Base-by-base conservation (phyloP, 2,113 vertebrate species). In the Seriola dumerili region DNA sequence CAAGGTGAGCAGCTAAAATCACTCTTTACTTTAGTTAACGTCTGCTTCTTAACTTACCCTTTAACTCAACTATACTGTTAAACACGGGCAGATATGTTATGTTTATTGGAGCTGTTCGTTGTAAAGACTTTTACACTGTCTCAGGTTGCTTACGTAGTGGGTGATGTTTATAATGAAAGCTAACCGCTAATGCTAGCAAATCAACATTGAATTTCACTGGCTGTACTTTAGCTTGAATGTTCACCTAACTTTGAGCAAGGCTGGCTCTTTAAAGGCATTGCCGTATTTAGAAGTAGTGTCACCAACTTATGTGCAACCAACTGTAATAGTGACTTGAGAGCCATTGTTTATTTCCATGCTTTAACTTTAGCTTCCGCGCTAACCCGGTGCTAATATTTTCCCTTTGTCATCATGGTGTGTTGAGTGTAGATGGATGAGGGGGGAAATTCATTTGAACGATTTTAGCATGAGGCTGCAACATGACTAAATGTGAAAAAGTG, bases 151-250 rank as follows among this genome's bases (percentile, higher is more conserved):
- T 9, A 4, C 4, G 12, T 10, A 12, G 9, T 2, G n/a, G 0
- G 21, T 3, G 7, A 25, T 50, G 70, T 81, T 81, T 74, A 11
- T 5, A 0, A n/a, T 13, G 25, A 16, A 80, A 59, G 72, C 25
- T 82, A 67, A 48, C 55, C 6, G 77, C 76, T 77, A 80, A 79
- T 52, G 88, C 54, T 86, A 83, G 42, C 23, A 44, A 80, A 52
- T 2, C 52, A 25, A 48, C 5, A 19, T 19, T 6, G 5, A 57
- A 21, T n/a, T 66, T 50, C 42, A 13, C 8, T 54, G 44, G 23
- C 42, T 48, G 4, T 10, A n/a, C 40, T 42, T 34, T 54, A 59
- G 14, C 50, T n/a, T 13, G 12, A 25, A 4, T 42, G 17, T 34
- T 46, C n/a, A 4, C 8, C 21, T n/a, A 46, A 46, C 3, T 46